Conservation (phyloP, 2,113 vertebrate species). For the Sylvietta virens region DNA sequence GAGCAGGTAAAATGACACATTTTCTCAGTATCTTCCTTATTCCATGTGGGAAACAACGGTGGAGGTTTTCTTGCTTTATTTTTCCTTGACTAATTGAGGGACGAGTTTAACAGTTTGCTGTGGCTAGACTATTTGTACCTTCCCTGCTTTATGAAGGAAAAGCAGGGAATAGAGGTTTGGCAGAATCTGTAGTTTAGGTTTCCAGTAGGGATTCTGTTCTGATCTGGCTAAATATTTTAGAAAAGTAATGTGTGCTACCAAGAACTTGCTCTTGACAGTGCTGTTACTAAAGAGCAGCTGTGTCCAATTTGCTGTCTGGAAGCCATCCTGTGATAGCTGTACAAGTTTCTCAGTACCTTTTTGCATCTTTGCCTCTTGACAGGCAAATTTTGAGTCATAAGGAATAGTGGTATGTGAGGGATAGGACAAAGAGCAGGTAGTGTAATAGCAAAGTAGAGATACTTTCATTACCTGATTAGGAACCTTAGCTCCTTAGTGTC, state of each 20-base stretch:
- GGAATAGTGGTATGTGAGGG: not conserved
- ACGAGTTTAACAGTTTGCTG: not conserved
- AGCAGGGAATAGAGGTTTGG: not conserved
- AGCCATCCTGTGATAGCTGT: not conserved
- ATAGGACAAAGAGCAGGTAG: not conserved
- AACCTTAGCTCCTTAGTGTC: not conserved
- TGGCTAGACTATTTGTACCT: not conserved
- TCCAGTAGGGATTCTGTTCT: not conserved
- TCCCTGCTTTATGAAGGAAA: not conserved
- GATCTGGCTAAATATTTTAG: not conserved
- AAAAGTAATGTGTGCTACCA: not conserved
- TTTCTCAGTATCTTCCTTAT: not conserved
- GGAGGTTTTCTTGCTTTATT: not conserved
- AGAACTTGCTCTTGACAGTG: not conserved
- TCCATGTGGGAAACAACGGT: not conserved
- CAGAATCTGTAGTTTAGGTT: not conserved
- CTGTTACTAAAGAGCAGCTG: not conserved
- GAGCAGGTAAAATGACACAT: not conserved
- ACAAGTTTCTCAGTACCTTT: not conserved
- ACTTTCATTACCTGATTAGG: not conserved
- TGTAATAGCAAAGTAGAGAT: not conserved
- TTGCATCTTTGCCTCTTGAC: not conserved
- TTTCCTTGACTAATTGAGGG: not conserved
- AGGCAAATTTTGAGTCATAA: not conserved
- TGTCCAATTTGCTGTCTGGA: fast-evolving